These are phyloP conservation scores for Muricea muricata DNA, from an alignment of 92 coral and sea anemone species.

Conservation along the genomic window DNA sequence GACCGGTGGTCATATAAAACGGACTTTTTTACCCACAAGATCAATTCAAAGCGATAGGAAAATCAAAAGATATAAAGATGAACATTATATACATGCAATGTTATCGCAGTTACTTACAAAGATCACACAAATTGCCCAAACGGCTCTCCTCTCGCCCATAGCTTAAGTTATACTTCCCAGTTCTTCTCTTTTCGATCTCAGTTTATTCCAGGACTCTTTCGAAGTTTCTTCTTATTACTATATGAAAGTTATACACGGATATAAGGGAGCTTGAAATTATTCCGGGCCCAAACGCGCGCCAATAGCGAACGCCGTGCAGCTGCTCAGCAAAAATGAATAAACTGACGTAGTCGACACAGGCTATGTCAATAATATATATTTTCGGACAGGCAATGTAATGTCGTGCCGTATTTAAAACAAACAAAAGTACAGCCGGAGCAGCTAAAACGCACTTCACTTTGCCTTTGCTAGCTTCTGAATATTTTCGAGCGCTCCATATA, in stretches of 20 bases:
- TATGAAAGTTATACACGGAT: background rate
- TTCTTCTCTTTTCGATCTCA: too few species aligned
- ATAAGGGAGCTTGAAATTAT: background rate
- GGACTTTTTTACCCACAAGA: background rate
- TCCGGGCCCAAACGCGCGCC: background rate
- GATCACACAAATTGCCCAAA: too few species aligned
- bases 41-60: background rate
- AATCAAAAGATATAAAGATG: background rate
- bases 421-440: background rate
- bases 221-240: background rate
- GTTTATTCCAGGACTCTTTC: too few species aligned
- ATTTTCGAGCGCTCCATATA: too few species aligned
- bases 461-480: background rate
- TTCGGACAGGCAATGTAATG: background rate
- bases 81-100: background rate
- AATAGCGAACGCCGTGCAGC: too few species aligned
- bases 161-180: too few species aligned
- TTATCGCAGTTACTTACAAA: too few species aligned
- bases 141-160: too few species aligned
- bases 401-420: background rate
- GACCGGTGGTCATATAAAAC: background rate
- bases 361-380: background rate
- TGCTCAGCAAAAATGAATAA: too few species aligned
- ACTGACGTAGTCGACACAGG: too few species aligned
- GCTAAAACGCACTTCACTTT: background rate